A percentile compares a stretch with the other conserved stretches of the same genome.
Conservation (phyloP, 92 coral and sea anemone genomes). For the Heteractis magnifica region DNA sequence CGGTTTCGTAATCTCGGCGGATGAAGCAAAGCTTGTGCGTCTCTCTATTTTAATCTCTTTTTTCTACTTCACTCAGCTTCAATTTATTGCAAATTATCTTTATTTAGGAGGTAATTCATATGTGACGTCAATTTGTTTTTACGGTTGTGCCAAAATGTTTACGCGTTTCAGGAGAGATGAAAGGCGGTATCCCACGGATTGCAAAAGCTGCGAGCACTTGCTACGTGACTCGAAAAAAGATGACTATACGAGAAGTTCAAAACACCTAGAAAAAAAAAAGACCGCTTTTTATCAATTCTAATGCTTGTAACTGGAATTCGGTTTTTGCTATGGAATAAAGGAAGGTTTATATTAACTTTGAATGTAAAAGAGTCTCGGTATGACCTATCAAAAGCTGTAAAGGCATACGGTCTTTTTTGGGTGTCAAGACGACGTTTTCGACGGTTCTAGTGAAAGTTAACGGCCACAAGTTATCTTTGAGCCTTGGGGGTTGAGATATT, state of each 20-base stretch:
- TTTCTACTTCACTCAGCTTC: not conserved
- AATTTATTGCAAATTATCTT: slow-evolving; percentile 2
- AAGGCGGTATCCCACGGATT: slow-evolving; percentile 3
- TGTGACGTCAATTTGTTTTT: slow-evolving; percentile 10
- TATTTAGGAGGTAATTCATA: not conserved
- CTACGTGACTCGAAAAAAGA: not conserved
- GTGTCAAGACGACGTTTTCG: no score
- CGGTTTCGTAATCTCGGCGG: not conserved
- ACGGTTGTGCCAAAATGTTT: slow-evolving; percentile 2
- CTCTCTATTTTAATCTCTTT: not conserved
- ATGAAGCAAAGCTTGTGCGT: not conserved
- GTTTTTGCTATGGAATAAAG: not conserved
- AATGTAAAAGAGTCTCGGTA: not conserved
- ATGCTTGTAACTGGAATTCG: not conserved
- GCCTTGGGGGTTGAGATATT: not conserved
- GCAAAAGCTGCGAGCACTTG: not conserved
- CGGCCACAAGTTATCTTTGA: not conserved
- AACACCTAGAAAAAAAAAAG: slow-evolving; percentile 4
- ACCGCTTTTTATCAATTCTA: not conserved
- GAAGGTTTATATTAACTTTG: not conserved
- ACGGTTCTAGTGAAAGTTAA: no score
- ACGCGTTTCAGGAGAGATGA: not conserved
- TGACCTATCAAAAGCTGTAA: no score
- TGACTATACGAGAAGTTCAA: not conserved
- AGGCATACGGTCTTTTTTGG: no score